Conservation (phyloP, 1,140 invertebrate genomes). For the Zaprionus nigranus region DNA sequence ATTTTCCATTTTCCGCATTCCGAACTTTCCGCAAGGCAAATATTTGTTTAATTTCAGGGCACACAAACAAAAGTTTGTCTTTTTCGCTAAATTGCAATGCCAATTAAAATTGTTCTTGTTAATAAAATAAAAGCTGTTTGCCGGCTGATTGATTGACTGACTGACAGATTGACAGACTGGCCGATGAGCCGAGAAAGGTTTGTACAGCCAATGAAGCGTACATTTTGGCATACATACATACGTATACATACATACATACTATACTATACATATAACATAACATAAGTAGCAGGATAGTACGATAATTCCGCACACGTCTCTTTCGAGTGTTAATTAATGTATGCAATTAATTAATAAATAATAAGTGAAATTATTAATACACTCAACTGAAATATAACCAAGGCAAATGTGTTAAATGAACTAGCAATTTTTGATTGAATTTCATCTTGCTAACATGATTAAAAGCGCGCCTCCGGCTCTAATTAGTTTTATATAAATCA, state of each 20-base stretch:
- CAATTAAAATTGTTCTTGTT: conserved; percentile 41
- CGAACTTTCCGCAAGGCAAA: conserved; percentile 38
- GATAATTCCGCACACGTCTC: conserved; percentile 48
- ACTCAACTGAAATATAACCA: background rate
- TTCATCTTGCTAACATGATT: background rate
- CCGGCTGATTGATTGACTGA: conserved; percentile 52
- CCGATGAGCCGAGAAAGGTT: conserved; percentile 14
- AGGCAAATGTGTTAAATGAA: conserved; percentile 2
- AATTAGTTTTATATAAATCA: background rate
- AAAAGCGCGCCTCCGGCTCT: background rate
- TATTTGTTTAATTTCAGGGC: conserved; percentile 60
- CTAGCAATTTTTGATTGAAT: background rate
- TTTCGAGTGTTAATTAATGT: conserved; percentile 35
- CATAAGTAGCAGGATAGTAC: conserved; percentile 18
- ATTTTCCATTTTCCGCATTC: conserved; percentile 9
- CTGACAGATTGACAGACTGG: conserved; percentile 51
- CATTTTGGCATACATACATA: conserved; percentile 26
- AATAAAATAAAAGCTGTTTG: conserved; percentile 54
- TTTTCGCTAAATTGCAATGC: conserved; percentile 46
- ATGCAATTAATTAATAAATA: conserved; percentile 51
- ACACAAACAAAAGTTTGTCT: conserved; percentile 53
- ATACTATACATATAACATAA: too few relatives aligned
- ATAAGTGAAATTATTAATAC: conserved; percentile 17
- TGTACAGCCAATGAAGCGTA: background rate
- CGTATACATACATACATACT: too few relatives aligned